Conservation (phyloP, 2,888 invertebrate species). For the Aricia artaxerxes region DNA sequence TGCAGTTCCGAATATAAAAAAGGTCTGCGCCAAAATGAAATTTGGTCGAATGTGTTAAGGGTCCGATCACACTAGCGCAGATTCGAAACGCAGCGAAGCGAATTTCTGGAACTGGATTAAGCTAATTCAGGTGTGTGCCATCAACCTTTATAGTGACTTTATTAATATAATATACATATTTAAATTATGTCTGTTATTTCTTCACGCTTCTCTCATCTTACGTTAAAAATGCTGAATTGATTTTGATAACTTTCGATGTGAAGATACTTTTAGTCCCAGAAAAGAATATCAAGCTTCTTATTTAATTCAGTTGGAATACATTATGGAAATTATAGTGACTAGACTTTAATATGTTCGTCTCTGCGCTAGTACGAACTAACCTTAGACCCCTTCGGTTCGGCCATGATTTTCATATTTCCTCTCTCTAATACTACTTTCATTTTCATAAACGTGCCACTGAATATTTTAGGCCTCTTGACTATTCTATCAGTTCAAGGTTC, state of each 20-base stretch:
- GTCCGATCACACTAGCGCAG: not conserved
- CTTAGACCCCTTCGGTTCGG: not conserved
- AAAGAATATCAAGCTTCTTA: too few species aligned
- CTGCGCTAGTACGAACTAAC: not conserved
- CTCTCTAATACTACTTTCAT: slow-evolving; percentile 22
- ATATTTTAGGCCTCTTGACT: slow-evolving; percentile 18
- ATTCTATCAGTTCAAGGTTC: slow-evolving; percentile 11
- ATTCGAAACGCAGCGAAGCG: not conserved
- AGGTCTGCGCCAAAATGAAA: slow-evolving; percentile 27
- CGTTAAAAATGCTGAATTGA: too few species aligned
- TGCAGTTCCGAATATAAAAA: slow-evolving; percentile 24
- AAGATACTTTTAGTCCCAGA: too few species aligned
- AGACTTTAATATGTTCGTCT: not conserved
- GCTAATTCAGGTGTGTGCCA: too few species aligned
- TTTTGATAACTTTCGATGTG: too few species aligned
- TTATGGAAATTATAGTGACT: not conserved
- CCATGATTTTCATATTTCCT: slow-evolving; percentile 28
- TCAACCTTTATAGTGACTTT: too few species aligned
- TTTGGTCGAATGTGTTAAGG: slow-evolving; percentile 2
- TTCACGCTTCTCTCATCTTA: too few species aligned
- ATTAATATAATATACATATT: too few species aligned
- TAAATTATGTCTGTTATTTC: too few species aligned
- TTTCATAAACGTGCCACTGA: slow-evolving; percentile 23
- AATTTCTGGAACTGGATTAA: not conserved
- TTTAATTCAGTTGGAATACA: not conserved